Base-by-base conservation (phyloP, 1,140 invertebrate species). In the Drosophila ironensis region DNA sequence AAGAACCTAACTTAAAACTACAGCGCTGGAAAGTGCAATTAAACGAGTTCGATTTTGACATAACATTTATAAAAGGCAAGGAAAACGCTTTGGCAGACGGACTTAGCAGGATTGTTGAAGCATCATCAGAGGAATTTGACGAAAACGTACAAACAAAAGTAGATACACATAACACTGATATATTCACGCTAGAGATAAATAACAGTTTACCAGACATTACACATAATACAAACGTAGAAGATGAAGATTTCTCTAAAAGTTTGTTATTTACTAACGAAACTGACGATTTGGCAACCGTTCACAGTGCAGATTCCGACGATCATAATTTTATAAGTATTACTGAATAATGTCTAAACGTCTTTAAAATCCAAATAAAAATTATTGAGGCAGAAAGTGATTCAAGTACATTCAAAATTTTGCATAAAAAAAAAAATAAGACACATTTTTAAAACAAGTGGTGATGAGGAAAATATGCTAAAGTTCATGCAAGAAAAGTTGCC, bases 41-140 rank as follows among this genome's bases (percentile, higher is more conserved):
- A 16, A 48, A 53, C 35, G 44, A 50, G 12, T 61, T 42, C n/a
- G 35, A 71, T 37, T 53, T 66, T 19, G 14, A 57, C n/a, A 27
- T 71, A 44, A 30, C 2, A 3, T 54, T 50, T 35, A 56, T 64
- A 33, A 64, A 64, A 56, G 59, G 67, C 14, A 50, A 38, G 42
- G 28, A 60, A 8, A 68, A 53, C 20, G 45, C 14, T 22, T 44
- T 60, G 9, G 47, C 28, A 42, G 22, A 54, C 33, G 44, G 20
- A 4, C 38, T 63, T 12, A 68, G 56, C 19, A 60, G 64, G 22
- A 48, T 38, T 40, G 17, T 30, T 9, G 28, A 27, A 25, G 20
- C 40, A 25, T 12, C 19, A 42, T n/a, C n/a, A n/a, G n/a, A n/a
- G n/a, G n/a, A n/a, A n/a, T n/a, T n/a, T n/a, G n/a, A n/a, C n/a